Evolutionary conservation across 2,888 invertebrate genomes (phyloP).

Genomic region (Dicyrtoma fusca): DNA sequence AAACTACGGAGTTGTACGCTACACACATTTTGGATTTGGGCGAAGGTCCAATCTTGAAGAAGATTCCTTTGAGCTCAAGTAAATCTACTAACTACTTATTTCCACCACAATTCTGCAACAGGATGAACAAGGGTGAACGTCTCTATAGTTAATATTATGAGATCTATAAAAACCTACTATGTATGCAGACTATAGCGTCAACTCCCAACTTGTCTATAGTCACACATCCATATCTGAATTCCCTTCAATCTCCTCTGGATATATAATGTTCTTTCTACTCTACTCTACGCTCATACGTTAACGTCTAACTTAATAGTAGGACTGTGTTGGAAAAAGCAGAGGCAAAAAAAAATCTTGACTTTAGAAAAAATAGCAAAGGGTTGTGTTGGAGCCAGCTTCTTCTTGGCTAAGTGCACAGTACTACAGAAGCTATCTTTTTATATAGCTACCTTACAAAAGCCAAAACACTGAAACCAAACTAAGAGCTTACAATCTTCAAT

Average conservation of each 20-base stretch:
- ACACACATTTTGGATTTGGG: constrained; percentile 14
- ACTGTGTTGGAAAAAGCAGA: constrained; percentile 6
- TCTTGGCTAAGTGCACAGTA: background rate
- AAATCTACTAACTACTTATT: constrained; percentile 22
- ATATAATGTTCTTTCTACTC: too few species aligned
- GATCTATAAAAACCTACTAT: too few species aligned
- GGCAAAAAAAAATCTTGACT: constrained; percentile 21
- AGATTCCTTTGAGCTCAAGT: constrained; percentile 19
- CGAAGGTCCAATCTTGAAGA: constrained; percentile 28
- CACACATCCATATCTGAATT: background rate
- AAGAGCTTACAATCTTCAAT: constrained; percentile 9
- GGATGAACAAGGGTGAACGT: constrained; percentile 15
- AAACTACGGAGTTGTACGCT: background rate
- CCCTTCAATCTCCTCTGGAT: too few species aligned
- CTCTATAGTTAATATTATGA: background rate
- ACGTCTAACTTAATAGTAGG: background rate
- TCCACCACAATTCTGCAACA: too few species aligned
- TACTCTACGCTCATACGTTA: too few species aligned
- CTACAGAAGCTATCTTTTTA: constrained; percentile 2
- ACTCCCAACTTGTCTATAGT: background rate
- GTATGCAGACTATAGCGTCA: too few species aligned
- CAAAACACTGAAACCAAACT: constrained; percentile 6
- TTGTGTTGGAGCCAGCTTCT: constrained; percentile 28
- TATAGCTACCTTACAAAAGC: constrained; percentile 1
- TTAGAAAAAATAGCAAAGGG: constrained; percentile 28